phyloP scores from a whole-genome alignment of 1,140 invertebrate genomes.

The Heliconius melpomene region DNA sequence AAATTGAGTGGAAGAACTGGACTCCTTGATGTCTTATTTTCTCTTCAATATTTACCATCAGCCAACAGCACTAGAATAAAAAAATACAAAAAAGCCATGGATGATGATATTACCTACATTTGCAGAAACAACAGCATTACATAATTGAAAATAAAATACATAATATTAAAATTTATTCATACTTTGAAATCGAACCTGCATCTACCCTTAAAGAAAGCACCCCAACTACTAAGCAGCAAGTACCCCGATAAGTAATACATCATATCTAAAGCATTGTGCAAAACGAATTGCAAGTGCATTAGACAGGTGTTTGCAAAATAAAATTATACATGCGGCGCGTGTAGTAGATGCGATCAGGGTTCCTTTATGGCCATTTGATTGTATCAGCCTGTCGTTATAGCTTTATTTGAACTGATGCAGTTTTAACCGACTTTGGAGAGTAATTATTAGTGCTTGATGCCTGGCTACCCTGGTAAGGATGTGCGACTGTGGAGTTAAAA shows the following conservation, averaged over 20 bases:
- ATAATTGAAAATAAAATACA: too few relatives aligned
- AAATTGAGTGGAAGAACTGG: too few relatives aligned
- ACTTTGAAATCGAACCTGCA: too few relatives aligned
- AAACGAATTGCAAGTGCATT: slow-evolving; percentile 16
- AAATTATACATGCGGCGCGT: not conserved
- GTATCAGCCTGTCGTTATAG: not conserved
- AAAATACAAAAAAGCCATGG: too few relatives aligned
- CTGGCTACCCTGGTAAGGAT: too few relatives aligned
- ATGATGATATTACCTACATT: too few relatives aligned
- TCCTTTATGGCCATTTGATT: slow-evolving; percentile 10
- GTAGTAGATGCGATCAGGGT: slow-evolving; percentile 14
- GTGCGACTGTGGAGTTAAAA: too few relatives aligned
- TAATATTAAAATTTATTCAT: too few relatives aligned
- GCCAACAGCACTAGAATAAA: too few relatives aligned
- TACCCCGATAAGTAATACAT: not conserved
- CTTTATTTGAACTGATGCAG: not conserved
- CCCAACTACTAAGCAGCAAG: not conserved
- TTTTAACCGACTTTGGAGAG: not conserved
- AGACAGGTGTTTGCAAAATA: slow-evolving; percentile 29
- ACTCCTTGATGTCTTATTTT: too few relatives aligned
- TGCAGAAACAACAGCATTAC: too few relatives aligned
- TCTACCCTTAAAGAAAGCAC: not conserved
- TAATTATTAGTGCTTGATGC: not conserved
- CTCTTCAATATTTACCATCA: too few relatives aligned
- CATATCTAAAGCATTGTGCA: slow-evolving; percentile 11